phyloP scores from a whole-genome alignment of 2,113 vertebrate genomes.

The Dicaeum eximium region DNA sequence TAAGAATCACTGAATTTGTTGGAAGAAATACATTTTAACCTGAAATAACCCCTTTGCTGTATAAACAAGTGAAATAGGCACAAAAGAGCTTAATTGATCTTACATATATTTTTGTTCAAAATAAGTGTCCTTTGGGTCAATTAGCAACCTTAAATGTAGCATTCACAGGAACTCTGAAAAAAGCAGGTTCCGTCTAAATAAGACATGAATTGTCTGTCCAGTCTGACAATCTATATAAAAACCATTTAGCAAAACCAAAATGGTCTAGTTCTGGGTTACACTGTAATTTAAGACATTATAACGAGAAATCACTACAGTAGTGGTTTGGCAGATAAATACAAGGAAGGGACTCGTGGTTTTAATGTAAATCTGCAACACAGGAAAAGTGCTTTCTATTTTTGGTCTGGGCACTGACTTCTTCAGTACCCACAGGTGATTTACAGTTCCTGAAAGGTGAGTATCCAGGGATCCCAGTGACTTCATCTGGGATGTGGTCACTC shows the following conservation, averaged over 20 bases:
- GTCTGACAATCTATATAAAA: slow-evolving; percentile 48
- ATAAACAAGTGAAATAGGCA: background rate
- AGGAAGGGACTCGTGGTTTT: background rate
- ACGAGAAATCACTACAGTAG: slow-evolving; percentile 10
- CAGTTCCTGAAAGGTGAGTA: background rate
- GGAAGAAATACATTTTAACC: background rate
- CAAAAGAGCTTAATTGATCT: background rate
- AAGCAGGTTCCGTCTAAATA: background rate
- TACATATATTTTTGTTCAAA: slow-evolving; percentile 17
- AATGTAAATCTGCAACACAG: background rate
- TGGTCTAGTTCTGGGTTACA: background rate
- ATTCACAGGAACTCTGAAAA: slow-evolving; percentile 36
- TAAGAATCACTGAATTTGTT: background rate
- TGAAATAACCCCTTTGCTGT: background rate
- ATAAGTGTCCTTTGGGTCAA: background rate
- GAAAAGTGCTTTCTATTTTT: slow-evolving; percentile 52
- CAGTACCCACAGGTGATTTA: background rate
- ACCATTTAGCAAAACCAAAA: slow-evolving; percentile 42
- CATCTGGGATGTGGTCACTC: background rate
- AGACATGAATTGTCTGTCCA: background rate
- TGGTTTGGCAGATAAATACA: slow-evolving; percentile 29
- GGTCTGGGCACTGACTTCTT: background rate
- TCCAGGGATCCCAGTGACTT: background rate
- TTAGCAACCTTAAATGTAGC: slow-evolving; percentile 19
- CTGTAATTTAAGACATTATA: slow-evolving; percentile 52